Conservation (phyloP, 2,113 vertebrate species). For the Mastomys coucha region DNA sequence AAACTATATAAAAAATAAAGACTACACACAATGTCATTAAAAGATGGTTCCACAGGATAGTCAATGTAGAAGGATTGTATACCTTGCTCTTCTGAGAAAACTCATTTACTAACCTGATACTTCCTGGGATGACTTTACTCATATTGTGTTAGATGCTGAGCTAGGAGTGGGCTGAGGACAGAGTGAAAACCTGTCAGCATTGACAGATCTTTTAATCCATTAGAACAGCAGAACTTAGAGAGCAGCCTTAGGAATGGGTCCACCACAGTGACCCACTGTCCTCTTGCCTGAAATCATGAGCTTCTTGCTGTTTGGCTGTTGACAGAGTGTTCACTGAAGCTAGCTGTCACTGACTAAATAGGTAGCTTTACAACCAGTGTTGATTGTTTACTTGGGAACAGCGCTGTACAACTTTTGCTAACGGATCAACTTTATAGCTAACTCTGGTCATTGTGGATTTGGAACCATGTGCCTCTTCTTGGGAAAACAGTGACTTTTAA, state of each 20-base stretch:
- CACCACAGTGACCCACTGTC: neutral
- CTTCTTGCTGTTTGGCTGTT: constrained; percentile 27
- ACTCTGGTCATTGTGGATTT: constrained; percentile 7
- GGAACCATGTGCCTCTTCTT: neutral
- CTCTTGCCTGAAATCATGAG: neutral
- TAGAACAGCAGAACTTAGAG: neutral
- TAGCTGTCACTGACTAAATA: constrained; percentile 63
- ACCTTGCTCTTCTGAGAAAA: neutral
- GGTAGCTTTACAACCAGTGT: constrained; percentile 42
- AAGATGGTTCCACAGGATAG: neutral
- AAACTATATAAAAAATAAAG: neutral
- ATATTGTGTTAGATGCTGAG: neutral
- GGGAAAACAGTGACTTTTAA: neutral
- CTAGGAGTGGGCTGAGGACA: neutral
- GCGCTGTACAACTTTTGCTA: constrained; percentile 26
- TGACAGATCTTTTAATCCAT: neutral
- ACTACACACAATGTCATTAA: neutral
- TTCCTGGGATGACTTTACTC: neutral
- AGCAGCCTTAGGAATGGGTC: neutral
- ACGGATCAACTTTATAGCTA: constrained; percentile 50
- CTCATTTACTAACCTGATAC: neutral
- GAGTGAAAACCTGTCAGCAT: neutral
- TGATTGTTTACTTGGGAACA: constrained; percentile 39
- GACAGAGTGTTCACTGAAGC: neutral
- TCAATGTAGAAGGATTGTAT: neutral